Base-by-base conservation (phyloP, 2,113 vertebrate species). In the Odontesthes bonariensis region DNA sequence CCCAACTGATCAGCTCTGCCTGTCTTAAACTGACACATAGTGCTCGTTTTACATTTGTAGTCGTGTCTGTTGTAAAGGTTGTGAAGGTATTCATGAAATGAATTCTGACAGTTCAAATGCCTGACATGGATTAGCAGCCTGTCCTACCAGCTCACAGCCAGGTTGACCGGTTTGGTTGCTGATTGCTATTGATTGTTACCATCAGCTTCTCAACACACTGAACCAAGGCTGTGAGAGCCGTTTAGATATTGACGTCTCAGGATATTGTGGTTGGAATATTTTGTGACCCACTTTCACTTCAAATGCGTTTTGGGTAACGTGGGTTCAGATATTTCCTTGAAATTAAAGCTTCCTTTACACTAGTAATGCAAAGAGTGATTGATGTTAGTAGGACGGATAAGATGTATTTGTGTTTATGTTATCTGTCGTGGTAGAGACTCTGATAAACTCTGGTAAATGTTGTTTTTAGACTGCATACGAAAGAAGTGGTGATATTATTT, bases 81-180 rank as follows among this genome's bases (percentile, higher is more conserved):
- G n/a, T 47, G 17, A 62, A 66, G 54, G 55, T 75, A 46, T 78
- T 73, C 63, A 13, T 23, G 22, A 65, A 74, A 52, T 54, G 6
- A 57, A 64, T 20, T 35, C 8, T 9, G 33, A 11, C 27, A 54
- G 49, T 23, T 23, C 17, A 73, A 77, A 44, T 31, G 8, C 20
- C 47, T 65, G 42, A 40, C 47, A 8, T 51, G 61, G 71, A 79
- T 85, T 69, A 80, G 73, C 59, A 60, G 65, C 61, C 59, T 35
- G 46, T 57, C 35, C 6, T 47, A 14, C 13, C 12, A 32, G 67
- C 19, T 67, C n/a, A 40, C 47, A 67, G 5, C 51, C 59, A 13
- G 42, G 3, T 19, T 44, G 58, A 79, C 75, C 69, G 59, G 69
- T 83, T 47, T 62, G 52, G 46, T 11, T 0, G n/a, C 22, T 63